Conservation (phyloP, 2,113 vertebrate species). For the Dascyllus trimaculatus region DNA sequence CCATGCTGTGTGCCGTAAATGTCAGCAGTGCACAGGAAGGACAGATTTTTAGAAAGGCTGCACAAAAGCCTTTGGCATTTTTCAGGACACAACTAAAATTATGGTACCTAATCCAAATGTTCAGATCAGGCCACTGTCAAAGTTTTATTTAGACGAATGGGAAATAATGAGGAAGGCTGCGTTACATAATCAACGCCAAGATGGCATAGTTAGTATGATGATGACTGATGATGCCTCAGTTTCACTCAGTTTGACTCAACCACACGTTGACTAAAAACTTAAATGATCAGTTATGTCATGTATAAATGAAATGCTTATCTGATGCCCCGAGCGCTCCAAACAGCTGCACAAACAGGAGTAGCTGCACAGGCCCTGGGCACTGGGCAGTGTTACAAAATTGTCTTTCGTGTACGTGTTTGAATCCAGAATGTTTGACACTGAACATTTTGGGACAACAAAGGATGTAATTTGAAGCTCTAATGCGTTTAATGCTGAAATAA, state of each 20-base stretch:
- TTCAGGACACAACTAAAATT: conserved; percentile 39
- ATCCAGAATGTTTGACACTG: conserved; percentile 20
- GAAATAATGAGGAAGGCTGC: conserved; percentile 19
- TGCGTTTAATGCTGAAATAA: conserved; percentile 11
- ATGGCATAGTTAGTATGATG: conserved; percentile 13
- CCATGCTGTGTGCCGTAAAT: conserved; percentile 29
- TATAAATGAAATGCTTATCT: conserved; percentile 50
- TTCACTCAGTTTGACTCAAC: conserved; percentile 40
- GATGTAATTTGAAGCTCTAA: background rate
- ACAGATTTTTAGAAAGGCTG: conserved; percentile 40
- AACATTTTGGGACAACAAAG: background rate
- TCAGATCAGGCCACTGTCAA: conserved; percentile 39
- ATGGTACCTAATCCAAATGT: conserved; percentile 45
- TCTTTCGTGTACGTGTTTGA: conserved; percentile 19
- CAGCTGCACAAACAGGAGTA: conserved; percentile 39
- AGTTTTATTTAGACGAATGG: conserved; percentile 44
- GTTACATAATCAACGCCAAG: conserved; percentile 46
- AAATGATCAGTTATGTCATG: conserved; percentile 52
- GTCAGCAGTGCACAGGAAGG: conserved; percentile 37
- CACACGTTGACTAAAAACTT: conserved; percentile 38
- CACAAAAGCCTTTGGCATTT: conserved; percentile 33
- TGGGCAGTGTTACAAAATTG: conserved; percentile 30
- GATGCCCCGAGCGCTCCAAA: conserved; percentile 32
- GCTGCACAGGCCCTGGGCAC: conserved; percentile 23
- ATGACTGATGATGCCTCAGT: conserved; percentile 8